Conservation (phyloP, 2,888 invertebrate species). For the Geotrupes spiniger region DNA sequence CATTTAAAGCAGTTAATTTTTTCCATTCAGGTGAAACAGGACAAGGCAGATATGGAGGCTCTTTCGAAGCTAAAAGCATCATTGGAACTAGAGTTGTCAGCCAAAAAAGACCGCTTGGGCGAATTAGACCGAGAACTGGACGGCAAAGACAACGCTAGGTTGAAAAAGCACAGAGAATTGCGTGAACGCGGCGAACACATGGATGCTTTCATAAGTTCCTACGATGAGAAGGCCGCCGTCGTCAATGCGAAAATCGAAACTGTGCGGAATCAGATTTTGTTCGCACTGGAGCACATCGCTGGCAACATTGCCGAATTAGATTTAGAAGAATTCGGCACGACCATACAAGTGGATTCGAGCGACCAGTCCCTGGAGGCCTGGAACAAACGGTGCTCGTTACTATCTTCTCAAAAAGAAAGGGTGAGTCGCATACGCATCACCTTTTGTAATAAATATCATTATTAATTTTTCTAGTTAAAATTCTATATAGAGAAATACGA, state of each 20-base stretch:
- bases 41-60: slow-evolving; percentile 35
- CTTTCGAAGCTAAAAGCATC: slow-evolving; percentile 30
- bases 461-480: slow-evolving; percentile 9
- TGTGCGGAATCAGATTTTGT: slow-evolving; percentile 20
- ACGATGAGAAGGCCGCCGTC: slow-evolving; percentile 15
- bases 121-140: slow-evolving; percentile 33
- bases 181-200: slow-evolving; percentile 33
- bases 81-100: slow-evolving; percentile 29
- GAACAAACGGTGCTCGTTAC: slow-evolving; percentile 15
- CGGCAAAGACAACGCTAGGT: slow-evolving; percentile 33
- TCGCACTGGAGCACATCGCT: slow-evolving; percentile 26
- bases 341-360: slow-evolving; percentile 13
- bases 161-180: slow-evolving; percentile 35
- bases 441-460: neutral
- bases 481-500: slow-evolving; percentile 19
- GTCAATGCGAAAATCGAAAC: slow-evolving; percentile 15
- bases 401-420: slow-evolving; percentile 12
- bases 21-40: slow-evolving; percentile 31
- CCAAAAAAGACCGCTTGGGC: slow-evolving; percentile 28
- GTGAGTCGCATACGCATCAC: neutral
- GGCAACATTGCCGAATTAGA: slow-evolving; percentile 28
- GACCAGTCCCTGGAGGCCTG: slow-evolving; percentile 19
- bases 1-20: too few relatives aligned
- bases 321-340: slow-evolving; percentile 29
- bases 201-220: slow-evolving; percentile 23